Evolutionary conservation across 2,113 vertebrate genomes (phyloP), one percentile per base, ranked within the genome.

Genomic region (Phoenicopterus ruber): DNA sequence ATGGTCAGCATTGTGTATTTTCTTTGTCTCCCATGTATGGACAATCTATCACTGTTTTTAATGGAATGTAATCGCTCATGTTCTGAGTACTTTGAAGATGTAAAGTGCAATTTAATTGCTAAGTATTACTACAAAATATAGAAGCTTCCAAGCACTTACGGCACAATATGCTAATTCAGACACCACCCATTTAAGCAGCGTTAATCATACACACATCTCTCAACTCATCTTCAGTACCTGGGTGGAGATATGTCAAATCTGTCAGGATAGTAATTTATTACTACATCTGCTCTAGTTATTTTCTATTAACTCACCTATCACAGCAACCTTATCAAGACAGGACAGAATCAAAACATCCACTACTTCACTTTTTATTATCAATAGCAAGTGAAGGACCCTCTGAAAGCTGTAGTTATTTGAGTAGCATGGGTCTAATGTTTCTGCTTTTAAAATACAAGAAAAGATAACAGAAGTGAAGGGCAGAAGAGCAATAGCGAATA

Each of bases 171-270:
- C 70, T 95, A 96, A 96, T 94, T 73, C 85, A 88, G 82, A 70
- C 47, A 71, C 79, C 85, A 67, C 87, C 89, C 90, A 61, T 94
- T 92, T 71, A 71, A 95, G 71, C n/a, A 73, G 47, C 1, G 6
- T 91, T 96, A 94, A 96, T 96, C 93, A 91, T 3, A 66, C 88
- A 94, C 86, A 87, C 73, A 93, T 80, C 94, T 89, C 86, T 87
- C 76, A 58, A 66, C 62, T 85, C 58, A 16, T 76, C 89, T 47
- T 82, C 94, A 96, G 93, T 38, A 93, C 87, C 47, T 54, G 93
- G 96, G 94, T 88, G 94, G 94, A 87, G 87, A 96, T 13, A 25
- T 1, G 20, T 86, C 87, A 90, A 31, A 67, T 74, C 87, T 83
- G 82, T 61, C 91, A 96, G 76, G 74, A 28, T 11, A 71, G 76